A percentile compares a stretch with the other conserved stretches of the same genome.
Conservation (phyloP, 2,797 vertebrate genomes). For the Notamacropus eugenii region DNA sequence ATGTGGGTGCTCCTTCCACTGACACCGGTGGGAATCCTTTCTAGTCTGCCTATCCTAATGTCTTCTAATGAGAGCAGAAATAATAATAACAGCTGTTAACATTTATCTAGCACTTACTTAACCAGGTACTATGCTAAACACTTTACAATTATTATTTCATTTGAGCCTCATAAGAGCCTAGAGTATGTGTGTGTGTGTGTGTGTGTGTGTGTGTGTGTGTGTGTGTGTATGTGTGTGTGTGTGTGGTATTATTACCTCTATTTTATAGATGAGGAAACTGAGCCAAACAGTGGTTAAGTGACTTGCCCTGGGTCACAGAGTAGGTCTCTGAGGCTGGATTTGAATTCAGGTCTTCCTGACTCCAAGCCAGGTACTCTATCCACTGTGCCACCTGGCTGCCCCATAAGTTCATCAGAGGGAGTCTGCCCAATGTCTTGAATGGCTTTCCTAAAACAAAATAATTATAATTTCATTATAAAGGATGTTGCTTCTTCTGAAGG, state of each 20-base stretch:
- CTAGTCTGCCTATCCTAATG: background rate
- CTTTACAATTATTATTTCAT: background rate
- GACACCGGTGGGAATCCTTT: background rate
- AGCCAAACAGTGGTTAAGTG: background rate
- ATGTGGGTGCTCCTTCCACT: background rate
- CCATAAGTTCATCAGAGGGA: background rate
- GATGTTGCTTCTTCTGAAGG: background rate
- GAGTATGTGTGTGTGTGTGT: background rate
- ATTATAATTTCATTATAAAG: background rate
- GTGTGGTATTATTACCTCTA: background rate
- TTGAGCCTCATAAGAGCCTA: background rate
- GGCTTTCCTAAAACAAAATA: background rate
- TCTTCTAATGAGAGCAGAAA: background rate
- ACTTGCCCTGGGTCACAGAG: background rate
- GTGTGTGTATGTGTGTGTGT: too few species aligned
- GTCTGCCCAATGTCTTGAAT: background rate
- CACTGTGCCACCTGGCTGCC: background rate
- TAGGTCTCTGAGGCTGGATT: background rate
- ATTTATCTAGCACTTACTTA: background rate
- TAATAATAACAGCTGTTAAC: background rate
- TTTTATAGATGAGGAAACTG: background rate
- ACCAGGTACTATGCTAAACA: background rate
- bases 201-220: too few species aligned
- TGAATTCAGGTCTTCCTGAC: background rate
- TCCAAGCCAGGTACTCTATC: background rate